These are phyloP conservation scores for Acropora yongei DNA, from an alignment of 64 coral and sea anemone genomes.

Conservation along the genomic window DNA sequence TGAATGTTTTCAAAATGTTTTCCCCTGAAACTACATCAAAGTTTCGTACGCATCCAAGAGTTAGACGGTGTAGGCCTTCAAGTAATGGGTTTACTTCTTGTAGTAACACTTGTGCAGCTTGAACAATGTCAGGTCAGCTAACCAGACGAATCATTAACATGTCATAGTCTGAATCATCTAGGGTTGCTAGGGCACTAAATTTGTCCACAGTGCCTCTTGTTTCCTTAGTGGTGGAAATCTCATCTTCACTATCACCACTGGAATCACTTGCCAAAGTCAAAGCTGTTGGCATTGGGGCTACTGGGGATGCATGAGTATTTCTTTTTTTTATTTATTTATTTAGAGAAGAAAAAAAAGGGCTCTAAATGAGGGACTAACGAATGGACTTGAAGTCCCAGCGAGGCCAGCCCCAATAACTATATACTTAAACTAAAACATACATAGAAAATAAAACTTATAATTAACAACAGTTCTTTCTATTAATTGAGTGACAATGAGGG, in stretches of 20 bases:
- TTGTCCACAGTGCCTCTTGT: too few relatives aligned
- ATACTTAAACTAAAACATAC: too few relatives aligned
- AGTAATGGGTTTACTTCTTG: too few relatives aligned
- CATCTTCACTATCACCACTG: slow-evolving; percentile 16
- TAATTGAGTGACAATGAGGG: too few relatives aligned
- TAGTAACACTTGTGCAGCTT: slow-evolving; percentile 18
- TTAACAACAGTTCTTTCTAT: too few relatives aligned
- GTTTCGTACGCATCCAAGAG: slow-evolving; percentile 49
- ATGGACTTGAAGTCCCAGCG: too few relatives aligned
- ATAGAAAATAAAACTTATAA: too few relatives aligned
- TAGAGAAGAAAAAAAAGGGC: too few relatives aligned
- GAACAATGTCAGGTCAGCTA: slow-evolving; percentile 21
- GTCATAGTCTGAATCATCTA: slow-evolving; percentile 24
- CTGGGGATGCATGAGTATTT: not conserved
- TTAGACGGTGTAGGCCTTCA: slow-evolving; percentile 12
- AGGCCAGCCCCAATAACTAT: too few relatives aligned
- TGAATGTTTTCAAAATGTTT: not conserved
- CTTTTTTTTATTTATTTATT: too few relatives aligned
- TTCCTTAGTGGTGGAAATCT: slow-evolving; percentile 23
- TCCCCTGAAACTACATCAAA: slow-evolving; percentile 24
- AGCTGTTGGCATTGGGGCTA: not conserved
- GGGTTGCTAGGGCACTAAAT: slow-evolving; percentile 10
- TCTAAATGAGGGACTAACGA: too few relatives aligned
- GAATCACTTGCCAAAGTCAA: not conserved
- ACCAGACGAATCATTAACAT: slow-evolving; percentile 28